Percentiles rank a stretch among this genome's conserved stretches.
Evolutionary conservation across 2,113 vertebrate species (phyloP).

Genomic region (Ageneiosus marmoratus): DNA sequence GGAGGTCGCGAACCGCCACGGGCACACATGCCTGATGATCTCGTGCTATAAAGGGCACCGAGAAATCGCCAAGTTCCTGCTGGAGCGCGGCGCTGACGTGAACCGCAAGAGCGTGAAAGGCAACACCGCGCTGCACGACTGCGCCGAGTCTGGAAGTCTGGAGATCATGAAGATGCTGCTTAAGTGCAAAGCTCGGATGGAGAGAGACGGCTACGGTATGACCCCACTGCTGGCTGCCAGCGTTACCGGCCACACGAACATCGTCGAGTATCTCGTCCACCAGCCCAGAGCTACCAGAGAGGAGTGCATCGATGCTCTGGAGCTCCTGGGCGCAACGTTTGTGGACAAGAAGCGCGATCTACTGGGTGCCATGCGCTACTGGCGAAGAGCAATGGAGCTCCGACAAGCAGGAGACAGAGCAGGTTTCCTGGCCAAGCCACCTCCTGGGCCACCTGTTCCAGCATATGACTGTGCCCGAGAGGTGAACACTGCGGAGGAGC

Average conservation of each 20-base stretch:
- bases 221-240: slow-evolving; percentile 91
- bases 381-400: slow-evolving; percentile 90
- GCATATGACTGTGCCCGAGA: slow-evolving; percentile 88
- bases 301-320: slow-evolving; percentile 84
- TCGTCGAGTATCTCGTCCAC: slow-evolving; percentile 92
- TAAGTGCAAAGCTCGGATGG: slow-evolving; percentile 86
- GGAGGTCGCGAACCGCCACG: slow-evolving; percentile 95
- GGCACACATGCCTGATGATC: slow-evolving; percentile 96
- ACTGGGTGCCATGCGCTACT: slow-evolving; percentile 87
- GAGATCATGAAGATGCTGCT: slow-evolving; percentile 94
- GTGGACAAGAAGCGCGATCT: slow-evolving; percentile 95
- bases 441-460: slow-evolving; percentile 80
- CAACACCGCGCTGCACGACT: slow-evolving; percentile 93
- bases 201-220: slow-evolving; percentile 93
- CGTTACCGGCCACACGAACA: slow-evolving; percentile 92
- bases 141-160: slow-evolving; percentile 91
- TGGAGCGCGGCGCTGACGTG: slow-evolving; percentile 88
- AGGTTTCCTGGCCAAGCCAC: slow-evolving; percentile 75
- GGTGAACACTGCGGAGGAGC: slow-evolving; percentile 81
- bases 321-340: slow-evolving; percentile 89
- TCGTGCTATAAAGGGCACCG: slow-evolving; percentile 95
- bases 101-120: slow-evolving; percentile 94
- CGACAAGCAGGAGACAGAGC: slow-evolving; percentile 76
- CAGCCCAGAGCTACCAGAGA: slow-evolving; percentile 71
- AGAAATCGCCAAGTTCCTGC: slow-evolving; percentile 89